phyloP scores from a whole-genome alignment of 2,888 invertebrate genomes.

The Catocala sponsa region DNA sequence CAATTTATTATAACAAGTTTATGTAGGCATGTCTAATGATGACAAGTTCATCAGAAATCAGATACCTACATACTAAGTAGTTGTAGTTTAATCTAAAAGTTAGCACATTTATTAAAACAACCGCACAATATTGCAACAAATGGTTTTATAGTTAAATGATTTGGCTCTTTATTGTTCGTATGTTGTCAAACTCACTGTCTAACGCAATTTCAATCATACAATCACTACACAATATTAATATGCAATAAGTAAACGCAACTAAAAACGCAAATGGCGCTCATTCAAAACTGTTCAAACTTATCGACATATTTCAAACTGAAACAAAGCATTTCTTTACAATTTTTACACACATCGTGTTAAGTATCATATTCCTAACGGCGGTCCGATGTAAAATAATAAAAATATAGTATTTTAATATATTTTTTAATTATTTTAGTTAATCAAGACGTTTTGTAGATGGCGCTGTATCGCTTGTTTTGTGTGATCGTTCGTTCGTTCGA shows the following conservation, averaged over 20 bases:
- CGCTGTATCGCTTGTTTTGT: slow-evolving; percentile 85
- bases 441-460: slow-evolving; percentile 81
- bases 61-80: too few relatives aligned
- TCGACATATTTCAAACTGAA: neutral
- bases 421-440: neutral
- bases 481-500: slow-evolving; percentile 84
- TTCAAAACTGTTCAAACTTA: slow-evolving; percentile 11
- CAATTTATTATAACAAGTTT: too few relatives aligned
- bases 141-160: too few relatives aligned
- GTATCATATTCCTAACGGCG: neutral
- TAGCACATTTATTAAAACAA: too few relatives aligned
- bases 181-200: too few relatives aligned
- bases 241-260: slow-evolving; percentile 31
- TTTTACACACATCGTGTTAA: neutral
- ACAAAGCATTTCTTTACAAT: neutral
- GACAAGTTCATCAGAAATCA: too few relatives aligned
- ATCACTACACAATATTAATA: neutral
- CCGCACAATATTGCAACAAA: too few relatives aligned
- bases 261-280: slow-evolving; percentile 28
- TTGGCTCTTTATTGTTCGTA: too few relatives aligned
- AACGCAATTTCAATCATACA: too few relatives aligned
- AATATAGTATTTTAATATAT: neutral
- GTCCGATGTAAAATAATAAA: neutral
- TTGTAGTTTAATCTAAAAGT: too few relatives aligned
- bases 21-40: too few relatives aligned